A percentile compares a stretch with the other conserved stretches of the same genome.
Conservation (phyloP, 1,140 invertebrate species). For the Laodelphax striatellus region DNA sequence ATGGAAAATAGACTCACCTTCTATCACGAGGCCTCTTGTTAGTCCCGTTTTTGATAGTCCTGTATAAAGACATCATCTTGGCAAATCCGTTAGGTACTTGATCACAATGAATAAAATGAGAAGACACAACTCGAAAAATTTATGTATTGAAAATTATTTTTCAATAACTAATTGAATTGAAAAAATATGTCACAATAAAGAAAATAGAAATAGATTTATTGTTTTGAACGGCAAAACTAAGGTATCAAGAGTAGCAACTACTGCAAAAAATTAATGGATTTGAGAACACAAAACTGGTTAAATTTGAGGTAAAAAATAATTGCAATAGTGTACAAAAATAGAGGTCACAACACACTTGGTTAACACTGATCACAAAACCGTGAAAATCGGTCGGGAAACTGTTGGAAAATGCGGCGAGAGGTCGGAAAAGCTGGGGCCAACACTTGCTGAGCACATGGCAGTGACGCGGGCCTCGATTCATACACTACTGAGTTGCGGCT, state of each 20-base stretch:
- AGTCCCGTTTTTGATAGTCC: slow-evolving; percentile 7
- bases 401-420: background rate
- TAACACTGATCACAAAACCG: too few relatives aligned
- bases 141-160: too few relatives aligned
- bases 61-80: slow-evolving; percentile 12
- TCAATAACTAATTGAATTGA: too few relatives aligned
- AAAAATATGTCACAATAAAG: too few relatives aligned
- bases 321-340: background rate
- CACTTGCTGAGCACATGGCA: slow-evolving; percentile 1
- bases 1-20: background rate
- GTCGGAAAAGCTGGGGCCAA: background rate
- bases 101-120: too few relatives aligned
- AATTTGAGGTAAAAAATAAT: background rate
- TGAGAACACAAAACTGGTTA: too few relatives aligned
- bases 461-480: background rate
- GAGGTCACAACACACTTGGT: background rate
- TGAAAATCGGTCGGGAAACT: background rate
- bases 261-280: too few relatives aligned
- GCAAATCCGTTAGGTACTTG: background rate
- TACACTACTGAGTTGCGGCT: too few relatives aligned
- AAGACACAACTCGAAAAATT: too few relatives aligned
- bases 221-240: too few relatives aligned
- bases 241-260: too few relatives aligned
- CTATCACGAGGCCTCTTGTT: slow-evolving; percentile 7
- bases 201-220: too few relatives aligned